A percentile compares a stretch with the other conserved stretches of the same genome.
phyloP scores from a whole-genome alignment of 2,888 invertebrate species.

The Onthophagus sagittarius region DNA sequence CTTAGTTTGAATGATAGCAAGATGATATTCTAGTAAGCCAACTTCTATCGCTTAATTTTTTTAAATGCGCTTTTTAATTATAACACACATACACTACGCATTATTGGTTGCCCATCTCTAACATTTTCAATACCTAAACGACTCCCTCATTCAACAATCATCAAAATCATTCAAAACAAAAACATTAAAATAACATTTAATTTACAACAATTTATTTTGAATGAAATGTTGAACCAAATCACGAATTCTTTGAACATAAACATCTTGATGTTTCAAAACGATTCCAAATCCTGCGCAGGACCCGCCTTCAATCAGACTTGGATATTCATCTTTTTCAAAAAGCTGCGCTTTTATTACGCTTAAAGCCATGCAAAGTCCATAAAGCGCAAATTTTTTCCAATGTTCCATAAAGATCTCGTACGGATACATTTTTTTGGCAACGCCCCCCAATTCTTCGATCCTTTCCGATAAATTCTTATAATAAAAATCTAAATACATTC shows the following conservation, averaged over 20 bases:
- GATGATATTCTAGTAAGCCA: too few relatives aligned
- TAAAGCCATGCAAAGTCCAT: constrained; percentile 29
- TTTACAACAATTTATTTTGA: constrained; percentile 20
- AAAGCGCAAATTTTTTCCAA: constrained; percentile 34
- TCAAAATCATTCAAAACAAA: too few relatives aligned
- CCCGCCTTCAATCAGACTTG: not conserved
- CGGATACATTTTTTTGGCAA: constrained; percentile 37
- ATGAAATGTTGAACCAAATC: constrained; percentile 19
- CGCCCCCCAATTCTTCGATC: constrained; percentile 33
- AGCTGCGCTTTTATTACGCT: constrained; percentile 29
- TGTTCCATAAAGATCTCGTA: constrained; percentile 34
- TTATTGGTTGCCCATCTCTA: too few relatives aligned
- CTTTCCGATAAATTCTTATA: constrained; percentile 34
- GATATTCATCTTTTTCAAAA: constrained; percentile 23
- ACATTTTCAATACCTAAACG: too few relatives aligned
- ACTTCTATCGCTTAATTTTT: too few relatives aligned
- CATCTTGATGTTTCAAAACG: not conserved
- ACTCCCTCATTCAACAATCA: too few relatives aligned
- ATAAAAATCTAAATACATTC: constrained; percentile 37
- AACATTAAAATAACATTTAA: too few relatives aligned
- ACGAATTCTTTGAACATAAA: constrained; percentile 17
- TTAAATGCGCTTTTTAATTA: too few relatives aligned
- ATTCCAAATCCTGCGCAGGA: too few relatives aligned
- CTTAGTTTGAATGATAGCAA: too few relatives aligned
- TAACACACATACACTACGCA: too few relatives aligned